A percentile compares a stretch with the other conserved stretches of the same genome.
Evolutionary conservation across 2,113 vertebrate species (phyloP).

Genomic region (Anoplopoma fimbria): DNA sequence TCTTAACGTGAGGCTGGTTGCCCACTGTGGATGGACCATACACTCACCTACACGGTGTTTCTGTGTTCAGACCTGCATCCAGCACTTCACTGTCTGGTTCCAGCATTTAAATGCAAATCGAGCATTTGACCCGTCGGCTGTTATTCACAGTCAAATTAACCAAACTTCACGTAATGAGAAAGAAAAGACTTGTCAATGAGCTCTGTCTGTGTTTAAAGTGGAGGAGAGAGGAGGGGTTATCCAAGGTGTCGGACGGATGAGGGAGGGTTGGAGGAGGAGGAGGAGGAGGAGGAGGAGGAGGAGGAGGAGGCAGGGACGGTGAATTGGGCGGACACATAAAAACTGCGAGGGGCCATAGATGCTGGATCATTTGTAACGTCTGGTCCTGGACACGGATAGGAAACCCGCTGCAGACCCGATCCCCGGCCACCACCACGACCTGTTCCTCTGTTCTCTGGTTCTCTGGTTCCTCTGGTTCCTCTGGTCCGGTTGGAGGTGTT

Average conservation of each 20-base stretch:
- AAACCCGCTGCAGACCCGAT: constrained; percentile 54
- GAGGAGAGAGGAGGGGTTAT: constrained; percentile 68
- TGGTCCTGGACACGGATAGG: constrained; percentile 64
- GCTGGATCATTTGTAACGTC: constrained; percentile 82
- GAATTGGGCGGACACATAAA: constrained; percentile 86
- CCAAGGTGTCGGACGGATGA: constrained; percentile 79
- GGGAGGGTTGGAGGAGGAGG: constrained; percentile 47
- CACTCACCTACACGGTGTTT: too few relatives aligned
- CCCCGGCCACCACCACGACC: constrained; percentile 45
- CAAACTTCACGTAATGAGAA: constrained; percentile 40
- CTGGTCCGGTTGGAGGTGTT: constrained; percentile 51
- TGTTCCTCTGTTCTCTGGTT: too few relatives aligned
- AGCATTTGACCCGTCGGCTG: constrained; percentile 13
- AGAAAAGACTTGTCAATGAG: constrained; percentile 39
- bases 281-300: constrained; percentile 61
- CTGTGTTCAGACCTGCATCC: too few relatives aligned
- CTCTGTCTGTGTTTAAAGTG: constrained; percentile 56
- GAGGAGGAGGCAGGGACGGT: constrained; percentile 72
- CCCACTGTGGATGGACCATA: not conserved
- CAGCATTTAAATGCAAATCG: constrained; percentile 56
- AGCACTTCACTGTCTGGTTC: constrained; percentile 17
- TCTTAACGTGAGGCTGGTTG: not conserved
- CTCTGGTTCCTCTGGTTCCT: constrained; percentile 24
- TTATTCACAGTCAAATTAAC: constrained; percentile 51
- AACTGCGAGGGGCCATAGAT: constrained; percentile 80